phyloP scores from a whole-genome alignment of 1,140 invertebrate species.

The Coenobita brevimanus region DNA sequence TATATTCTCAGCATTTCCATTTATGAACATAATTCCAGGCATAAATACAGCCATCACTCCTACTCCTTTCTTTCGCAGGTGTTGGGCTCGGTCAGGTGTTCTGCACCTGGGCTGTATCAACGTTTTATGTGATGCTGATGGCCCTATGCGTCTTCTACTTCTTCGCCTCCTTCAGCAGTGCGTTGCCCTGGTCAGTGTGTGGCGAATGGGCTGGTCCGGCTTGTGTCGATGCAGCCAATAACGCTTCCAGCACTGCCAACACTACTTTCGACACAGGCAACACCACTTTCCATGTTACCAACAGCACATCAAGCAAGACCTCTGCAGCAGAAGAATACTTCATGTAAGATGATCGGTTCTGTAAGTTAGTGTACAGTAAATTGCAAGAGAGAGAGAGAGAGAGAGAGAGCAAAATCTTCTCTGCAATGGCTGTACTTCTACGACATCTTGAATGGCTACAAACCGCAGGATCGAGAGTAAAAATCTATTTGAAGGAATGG shows the following conservation, averaged over 20 bases:
- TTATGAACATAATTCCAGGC: too few species aligned
- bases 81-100: slow-evolving; percentile 72
- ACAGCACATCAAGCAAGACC: not conserved
- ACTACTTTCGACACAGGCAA: too few species aligned
- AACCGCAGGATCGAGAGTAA: too few species aligned
- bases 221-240: not conserved
- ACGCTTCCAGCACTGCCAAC: not conserved
- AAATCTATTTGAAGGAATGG: too few species aligned
- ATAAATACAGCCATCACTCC: too few species aligned
- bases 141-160: slow-evolving; percentile 80
- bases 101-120: slow-evolving; percentile 72
- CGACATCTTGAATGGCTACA: too few species aligned
- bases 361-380: not conserved
- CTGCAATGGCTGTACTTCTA: too few species aligned
- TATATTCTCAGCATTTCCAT: too few species aligned
- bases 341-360: not conserved
- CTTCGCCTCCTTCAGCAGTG: slow-evolving; percentile 79
- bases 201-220: slow-evolving; percentile 70
- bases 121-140: slow-evolving; percentile 71
- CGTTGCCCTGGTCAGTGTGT: slow-evolving; percentile 85
- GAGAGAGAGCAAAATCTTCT: too few species aligned
- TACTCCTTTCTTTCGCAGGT: too few species aligned
- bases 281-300: too few species aligned
- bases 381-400: too few species aligned
- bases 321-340: slow-evolving; percentile 54